Percentiles rank a stretch among this genome's conserved stretches.
Evolutionary conservation across 2,113 vertebrate species (phyloP).

Genomic region (Alces alces): DNA sequence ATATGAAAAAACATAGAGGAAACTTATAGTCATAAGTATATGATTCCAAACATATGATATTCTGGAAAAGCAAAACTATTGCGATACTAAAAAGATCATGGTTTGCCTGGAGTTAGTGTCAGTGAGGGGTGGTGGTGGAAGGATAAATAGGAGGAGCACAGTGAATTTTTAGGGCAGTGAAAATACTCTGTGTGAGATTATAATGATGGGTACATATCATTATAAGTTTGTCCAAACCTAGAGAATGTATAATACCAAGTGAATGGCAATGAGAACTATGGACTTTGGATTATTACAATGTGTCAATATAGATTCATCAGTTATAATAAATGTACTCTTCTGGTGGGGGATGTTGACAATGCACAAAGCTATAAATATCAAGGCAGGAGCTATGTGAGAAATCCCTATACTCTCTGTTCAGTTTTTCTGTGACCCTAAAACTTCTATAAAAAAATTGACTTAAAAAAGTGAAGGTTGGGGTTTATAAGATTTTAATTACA

Average conservation of each 20-base stretch:
- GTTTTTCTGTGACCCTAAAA: not conserved
- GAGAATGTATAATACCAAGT: not conserved
- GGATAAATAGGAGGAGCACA: not conserved
- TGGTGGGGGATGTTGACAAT: not conserved
- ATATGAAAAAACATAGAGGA: not conserved
- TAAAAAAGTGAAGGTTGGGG: not conserved
- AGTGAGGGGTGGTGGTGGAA: not conserved
- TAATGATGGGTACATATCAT: not conserved
- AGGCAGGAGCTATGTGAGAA: not conserved
- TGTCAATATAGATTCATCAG: not conserved
- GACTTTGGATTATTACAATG: not conserved
- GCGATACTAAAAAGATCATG: not conserved
- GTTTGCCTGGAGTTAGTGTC: not conserved
- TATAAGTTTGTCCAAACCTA: not conserved
- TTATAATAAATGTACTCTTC: not conserved
- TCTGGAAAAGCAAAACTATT: not conserved
- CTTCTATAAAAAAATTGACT: not conserved
- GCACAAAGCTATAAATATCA: not conserved
- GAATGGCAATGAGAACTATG: not conserved
- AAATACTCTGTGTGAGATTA: not conserved
- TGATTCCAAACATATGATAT: not conserved
- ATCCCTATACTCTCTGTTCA: not conserved
- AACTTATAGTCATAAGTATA: not conserved
- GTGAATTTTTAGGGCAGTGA: not conserved
- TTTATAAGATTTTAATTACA: not conserved